Percentiles rank a stretch among this genome's conserved stretches.
Evolutionary conservation across 2,797 vertebrate genomes (phyloP).

Genomic region (Acomys russatus): DNA sequence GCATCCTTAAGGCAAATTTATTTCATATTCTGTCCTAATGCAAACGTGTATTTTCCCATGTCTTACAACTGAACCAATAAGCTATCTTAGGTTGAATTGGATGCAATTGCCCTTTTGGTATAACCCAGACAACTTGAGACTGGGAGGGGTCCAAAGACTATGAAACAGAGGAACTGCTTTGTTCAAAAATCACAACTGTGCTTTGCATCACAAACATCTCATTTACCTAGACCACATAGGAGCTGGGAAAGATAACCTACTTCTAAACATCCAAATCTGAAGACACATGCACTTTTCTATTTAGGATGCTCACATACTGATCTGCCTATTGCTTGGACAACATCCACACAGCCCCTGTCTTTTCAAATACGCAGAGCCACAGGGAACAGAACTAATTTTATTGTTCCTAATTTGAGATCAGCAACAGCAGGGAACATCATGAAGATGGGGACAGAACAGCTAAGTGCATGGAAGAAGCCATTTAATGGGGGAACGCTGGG

Average conservation of each 20-base stretch:
- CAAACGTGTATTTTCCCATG: background rate
- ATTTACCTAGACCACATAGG: background rate
- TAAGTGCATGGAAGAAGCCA: background rate
- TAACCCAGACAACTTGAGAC: conserved; percentile 7
- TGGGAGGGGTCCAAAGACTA: background rate
- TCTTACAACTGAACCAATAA: background rate
- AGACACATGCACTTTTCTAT: background rate
- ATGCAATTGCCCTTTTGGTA: background rate
- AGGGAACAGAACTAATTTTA: background rate
- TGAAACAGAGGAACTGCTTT: conserved; percentile 5
- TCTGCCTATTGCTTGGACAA: background rate
- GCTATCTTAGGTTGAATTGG: background rate
- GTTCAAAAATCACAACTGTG: background rate
- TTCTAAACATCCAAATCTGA: background rate
- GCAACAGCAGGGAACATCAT: background rate
- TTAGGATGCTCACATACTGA: background rate
- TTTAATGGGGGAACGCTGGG: background rate
- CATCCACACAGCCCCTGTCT: background rate
- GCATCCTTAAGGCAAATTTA: background rate
- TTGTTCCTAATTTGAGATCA: background rate
- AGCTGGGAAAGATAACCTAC: background rate
- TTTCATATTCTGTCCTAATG: background rate
- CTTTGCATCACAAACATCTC: background rate
- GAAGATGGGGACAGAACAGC: background rate
- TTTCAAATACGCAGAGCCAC: background rate